A percentile compares a stretch with the other conserved stretches of the same genome.
phyloP scores from a whole-genome alignment of 2,888 invertebrate species.

The Apamea anceps region DNA sequence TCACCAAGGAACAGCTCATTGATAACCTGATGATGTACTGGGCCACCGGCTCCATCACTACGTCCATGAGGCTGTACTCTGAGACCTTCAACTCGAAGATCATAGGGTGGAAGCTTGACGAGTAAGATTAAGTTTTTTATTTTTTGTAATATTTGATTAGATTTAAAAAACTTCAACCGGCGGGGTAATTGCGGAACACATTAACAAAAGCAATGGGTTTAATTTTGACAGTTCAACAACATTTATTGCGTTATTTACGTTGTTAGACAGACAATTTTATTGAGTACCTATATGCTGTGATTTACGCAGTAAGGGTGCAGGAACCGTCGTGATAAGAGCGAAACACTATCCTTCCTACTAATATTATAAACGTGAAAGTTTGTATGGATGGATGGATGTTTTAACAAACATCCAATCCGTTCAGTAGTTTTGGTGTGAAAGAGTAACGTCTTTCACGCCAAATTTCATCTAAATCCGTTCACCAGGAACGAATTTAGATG shows the following conservation, averaged over 20 bases:
- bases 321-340: not conserved
- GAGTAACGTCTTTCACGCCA: no score
- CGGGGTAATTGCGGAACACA: not conserved
- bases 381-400: no score
- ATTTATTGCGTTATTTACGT: no score
- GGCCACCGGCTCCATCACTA: slow-evolving; percentile 93
- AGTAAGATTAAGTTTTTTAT: slow-evolving; percentile 77
- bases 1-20: slow-evolving; percentile 92
- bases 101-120: slow-evolving; percentile 76
- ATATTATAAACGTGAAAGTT: no score
- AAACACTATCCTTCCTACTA: no score
- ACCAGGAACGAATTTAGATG: no score
- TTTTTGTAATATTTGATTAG: not conserved
- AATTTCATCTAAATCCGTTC: no score
- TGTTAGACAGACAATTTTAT: not conserved
- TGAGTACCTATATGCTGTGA: not conserved
- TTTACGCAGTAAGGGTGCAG: no score
- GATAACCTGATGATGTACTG: slow-evolving; percentile 97
- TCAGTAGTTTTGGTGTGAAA: no score
- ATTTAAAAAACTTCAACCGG: not conserved
- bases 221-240: no score
- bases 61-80: slow-evolving; percentile 93
- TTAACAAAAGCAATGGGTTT: no score
- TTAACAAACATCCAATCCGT: no score
- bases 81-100: slow-evolving; percentile 88